phyloP scores from a whole-genome alignment of 2,797 vertebrate genomes.

The Sarcophilus harrisii region DNA sequence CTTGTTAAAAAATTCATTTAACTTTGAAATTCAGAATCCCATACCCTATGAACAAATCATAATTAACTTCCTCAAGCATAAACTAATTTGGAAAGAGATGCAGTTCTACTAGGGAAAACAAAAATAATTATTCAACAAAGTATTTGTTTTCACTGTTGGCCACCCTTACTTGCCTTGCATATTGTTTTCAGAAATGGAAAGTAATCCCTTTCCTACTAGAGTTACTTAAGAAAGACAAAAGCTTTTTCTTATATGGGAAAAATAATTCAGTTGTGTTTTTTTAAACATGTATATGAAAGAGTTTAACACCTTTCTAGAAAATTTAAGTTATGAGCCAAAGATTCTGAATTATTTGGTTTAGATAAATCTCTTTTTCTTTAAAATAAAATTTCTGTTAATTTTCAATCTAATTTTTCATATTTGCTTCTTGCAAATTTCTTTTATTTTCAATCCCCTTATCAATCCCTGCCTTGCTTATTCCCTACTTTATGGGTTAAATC shows the following conservation, averaged over 20 bases:
- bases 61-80: slow-evolving; percentile 20
- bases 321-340: background rate
- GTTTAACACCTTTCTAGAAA: background rate
- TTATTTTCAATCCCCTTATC: background rate
- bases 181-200: background rate
- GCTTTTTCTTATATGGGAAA: background rate
- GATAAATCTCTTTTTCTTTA: background rate
- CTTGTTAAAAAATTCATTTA: background rate
- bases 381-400: background rate
- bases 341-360: background rate
- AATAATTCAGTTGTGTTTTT: background rate
- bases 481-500: background rate
- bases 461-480: background rate
- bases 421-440: background rate
- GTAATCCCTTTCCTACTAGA: background rate
- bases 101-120: background rate
- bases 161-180: background rate
- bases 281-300: background rate
- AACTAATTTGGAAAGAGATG: background rate
- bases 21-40: slow-evolving; percentile 15
- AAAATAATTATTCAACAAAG: background rate
- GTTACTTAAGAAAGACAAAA: background rate
- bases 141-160: background rate
- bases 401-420: background rate
- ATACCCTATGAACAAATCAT: background rate